Conservation (phyloP, 1,140 invertebrate genomes). For the Cyclargus thomasi region DNA sequence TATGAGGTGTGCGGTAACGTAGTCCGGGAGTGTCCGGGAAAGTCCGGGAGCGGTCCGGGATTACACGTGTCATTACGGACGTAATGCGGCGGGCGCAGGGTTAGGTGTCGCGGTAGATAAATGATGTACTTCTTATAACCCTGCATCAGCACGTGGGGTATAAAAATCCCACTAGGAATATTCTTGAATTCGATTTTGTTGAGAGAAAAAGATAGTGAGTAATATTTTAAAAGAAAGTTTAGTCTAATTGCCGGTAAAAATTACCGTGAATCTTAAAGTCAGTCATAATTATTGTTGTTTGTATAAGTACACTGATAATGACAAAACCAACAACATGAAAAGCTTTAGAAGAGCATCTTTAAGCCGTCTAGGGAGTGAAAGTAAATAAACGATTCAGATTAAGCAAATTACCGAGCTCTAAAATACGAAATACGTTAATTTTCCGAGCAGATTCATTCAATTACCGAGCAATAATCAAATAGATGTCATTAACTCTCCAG, state of each 20-base stretch:
- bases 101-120: constrained; percentile 30
- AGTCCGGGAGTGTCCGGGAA: background rate
- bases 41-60: constrained; percentile 31
- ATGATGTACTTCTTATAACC: constrained; percentile 1
- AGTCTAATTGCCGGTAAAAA: too few species aligned
- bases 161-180: background rate
- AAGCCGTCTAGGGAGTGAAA: background rate
- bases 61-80: constrained; percentile 58
- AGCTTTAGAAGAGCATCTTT: too few species aligned
- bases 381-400: background rate
- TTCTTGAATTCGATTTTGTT: background rate
- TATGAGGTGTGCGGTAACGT: constrained; percentile 48
- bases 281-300: too few species aligned
- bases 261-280: too few species aligned
- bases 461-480: constrained; percentile 36
- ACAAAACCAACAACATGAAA: too few species aligned
- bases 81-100: constrained; percentile 46
- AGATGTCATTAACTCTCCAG: constrained; percentile 43
- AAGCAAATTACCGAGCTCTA: background rate
- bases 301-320: too few species aligned
- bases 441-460: constrained; percentile 23
- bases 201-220: too few species aligned
- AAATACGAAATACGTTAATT: constrained; percentile 14
- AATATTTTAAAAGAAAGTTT: too few species aligned
- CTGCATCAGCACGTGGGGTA: background rate